Percentiles rank a stretch among this genome's conserved stretches.
phyloP scores from a whole-genome alignment of 2,888 invertebrate species.

The Archaeoteleia sp. region DNA sequence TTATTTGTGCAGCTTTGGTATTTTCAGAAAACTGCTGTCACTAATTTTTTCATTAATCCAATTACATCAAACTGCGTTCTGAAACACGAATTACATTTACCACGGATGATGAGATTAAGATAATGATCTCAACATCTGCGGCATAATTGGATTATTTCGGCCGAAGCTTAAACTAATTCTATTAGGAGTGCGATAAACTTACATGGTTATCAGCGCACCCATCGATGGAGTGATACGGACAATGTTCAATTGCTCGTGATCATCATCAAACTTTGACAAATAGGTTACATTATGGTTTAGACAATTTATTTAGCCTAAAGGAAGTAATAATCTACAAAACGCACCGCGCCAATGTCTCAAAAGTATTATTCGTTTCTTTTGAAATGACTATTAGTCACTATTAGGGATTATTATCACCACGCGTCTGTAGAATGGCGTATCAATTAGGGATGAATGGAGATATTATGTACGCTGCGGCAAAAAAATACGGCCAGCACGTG shows the following conservation, averaged over 20 bases:
- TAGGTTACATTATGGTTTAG: too few species aligned
- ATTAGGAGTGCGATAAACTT: slow-evolving; percentile 48
- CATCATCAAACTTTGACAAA: too few species aligned
- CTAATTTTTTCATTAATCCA: slow-evolving; percentile 31
- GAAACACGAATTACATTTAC: slow-evolving; percentile 46
- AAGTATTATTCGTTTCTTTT: slow-evolving; percentile 5
- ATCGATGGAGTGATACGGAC: slow-evolving; percentile 36
- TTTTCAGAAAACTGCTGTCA: neutral
- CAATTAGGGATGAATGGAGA: slow-evolving; percentile 21
- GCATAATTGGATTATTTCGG: slow-evolving; percentile 43
- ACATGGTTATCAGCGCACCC: slow-evolving; percentile 33
- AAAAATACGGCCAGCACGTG: neutral
- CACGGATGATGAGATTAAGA: slow-evolving; percentile 42
- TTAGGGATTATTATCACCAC: slow-evolving; percentile 14
- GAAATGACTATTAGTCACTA: neutral
- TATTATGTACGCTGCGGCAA: slow-evolving; percentile 5
- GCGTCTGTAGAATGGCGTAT: neutral
- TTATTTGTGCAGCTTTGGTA: neutral
- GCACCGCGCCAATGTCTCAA: slow-evolving; percentile 13
- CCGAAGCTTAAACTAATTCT: slow-evolving; percentile 45
- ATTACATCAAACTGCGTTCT: slow-evolving; percentile 42
- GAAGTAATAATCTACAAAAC: neutral
- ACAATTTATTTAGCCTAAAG: too few species aligned
- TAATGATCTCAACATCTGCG: slow-evolving; percentile 42
- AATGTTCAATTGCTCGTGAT: slow-evolving; percentile 18